Evolutionary conservation across 2,888 invertebrate species (phyloP), one percentile per base, ranked within the genome.

Genomic region (Zygogramma bicolorata): DNA sequence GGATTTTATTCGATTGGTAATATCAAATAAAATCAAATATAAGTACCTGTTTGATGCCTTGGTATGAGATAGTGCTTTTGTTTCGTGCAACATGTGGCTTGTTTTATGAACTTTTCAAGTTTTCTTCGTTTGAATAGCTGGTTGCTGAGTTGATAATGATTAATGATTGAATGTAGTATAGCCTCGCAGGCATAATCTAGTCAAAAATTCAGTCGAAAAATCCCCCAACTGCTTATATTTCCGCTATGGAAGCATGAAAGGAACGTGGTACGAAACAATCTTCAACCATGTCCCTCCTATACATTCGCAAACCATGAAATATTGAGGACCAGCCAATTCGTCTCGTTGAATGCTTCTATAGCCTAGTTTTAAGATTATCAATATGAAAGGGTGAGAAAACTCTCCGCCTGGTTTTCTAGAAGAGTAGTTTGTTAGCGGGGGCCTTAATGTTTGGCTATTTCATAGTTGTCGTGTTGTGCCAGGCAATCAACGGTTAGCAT

Each of bases 401-500:
- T 69, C 53, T 22, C 57, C 46, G n/a, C 65, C 65, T 68, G 72
- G 60, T 53, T 68, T 62, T 76, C 70, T 79, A 76, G 76, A 73
- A 76, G 80, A 78, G 79, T 85, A 84, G 84, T 84, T 83, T 81
- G 73, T 85, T 86, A 86, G 86, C 85, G 82, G 85, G 85, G 86
- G 86, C 85, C 86, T 86, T 86, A 85, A 86, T 84, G 85, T 86
- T 79, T 84, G 83, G 85, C 85, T 86, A 84, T 85, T 81, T 84
- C 81, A 84, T 86, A 86, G 84, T 83, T 85, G 87, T 87, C 86
- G 86, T 87, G 87, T 87, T 87, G 86, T 86, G 87, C 85, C 85
- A 85, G 86, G 86, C 86, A 86, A 85, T 86, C 85, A 85, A 84
- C 83, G 81, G 84, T 85, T 85, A 85, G 85, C 85, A 84, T 84